A percentile compares a stretch with the other conserved stretches of the same genome.
Conservation (phyloP, 2,888 invertebrate species). For the Acanthosepion esculentum region DNA sequence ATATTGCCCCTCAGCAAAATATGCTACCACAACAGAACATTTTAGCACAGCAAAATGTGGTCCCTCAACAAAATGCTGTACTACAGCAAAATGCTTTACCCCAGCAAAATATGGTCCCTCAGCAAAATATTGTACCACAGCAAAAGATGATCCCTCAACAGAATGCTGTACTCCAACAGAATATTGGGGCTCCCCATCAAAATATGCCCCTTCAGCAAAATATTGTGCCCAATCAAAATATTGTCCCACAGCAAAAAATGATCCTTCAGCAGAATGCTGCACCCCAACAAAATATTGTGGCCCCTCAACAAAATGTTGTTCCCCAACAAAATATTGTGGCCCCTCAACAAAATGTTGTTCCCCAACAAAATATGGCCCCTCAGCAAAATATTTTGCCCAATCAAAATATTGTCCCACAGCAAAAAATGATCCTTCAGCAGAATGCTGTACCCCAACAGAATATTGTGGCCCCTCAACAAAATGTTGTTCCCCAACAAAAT, state of each 20-base stretch:
- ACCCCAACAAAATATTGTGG: not conserved
- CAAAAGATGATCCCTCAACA: not conserved
- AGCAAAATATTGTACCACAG: not conserved
- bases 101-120: not conserved
- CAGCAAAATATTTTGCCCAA: constrained; percentile 38
- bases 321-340: not conserved
- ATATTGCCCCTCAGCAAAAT: not conserved
- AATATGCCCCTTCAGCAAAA: not conserved
- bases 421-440: not conserved
- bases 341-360: constrained; percentile 25
- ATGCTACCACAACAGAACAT: not conserved
- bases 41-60: not conserved
- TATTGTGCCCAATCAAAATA: not conserved
- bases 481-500: no score
- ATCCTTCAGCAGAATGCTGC: constrained; percentile 10
- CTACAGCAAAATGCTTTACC: not conserved
- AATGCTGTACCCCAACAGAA: constrained; percentile 38
- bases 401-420: constrained; percentile 41
- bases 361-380: not conserved
- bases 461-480: not conserved
- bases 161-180: not conserved
- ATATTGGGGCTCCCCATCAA: not conserved
- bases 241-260: not conserved
- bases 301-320: not conserved
- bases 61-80: not conserved